Percentiles rank a stretch among this genome's conserved stretches.
These are phyloP conservation scores for Petrocephalus sullivani DNA, from an alignment of 2,797 vertebrate species.

Conservation along the genomic window DNA sequence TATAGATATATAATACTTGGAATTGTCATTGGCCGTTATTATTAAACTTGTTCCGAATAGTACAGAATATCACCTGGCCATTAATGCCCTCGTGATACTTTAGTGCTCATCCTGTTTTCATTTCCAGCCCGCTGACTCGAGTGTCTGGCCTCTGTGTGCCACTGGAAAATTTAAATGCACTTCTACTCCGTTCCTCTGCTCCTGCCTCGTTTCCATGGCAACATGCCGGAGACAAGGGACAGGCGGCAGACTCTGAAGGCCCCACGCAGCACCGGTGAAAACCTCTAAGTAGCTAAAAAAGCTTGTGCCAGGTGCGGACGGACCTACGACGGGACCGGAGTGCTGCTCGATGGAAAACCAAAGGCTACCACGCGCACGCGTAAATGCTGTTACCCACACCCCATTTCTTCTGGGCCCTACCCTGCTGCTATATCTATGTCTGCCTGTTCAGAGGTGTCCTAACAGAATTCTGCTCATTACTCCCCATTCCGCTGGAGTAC, in stretches of 20 bases:
- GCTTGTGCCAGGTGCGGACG: neutral
- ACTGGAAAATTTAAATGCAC: constrained; percentile 48
- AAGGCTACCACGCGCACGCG: neutral
- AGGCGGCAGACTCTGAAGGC: constrained; percentile 53
- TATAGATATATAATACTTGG: neutral
- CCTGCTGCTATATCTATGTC: neutral
- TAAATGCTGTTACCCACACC: neutral
- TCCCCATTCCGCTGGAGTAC: neutral
- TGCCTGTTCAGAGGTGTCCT: neutral
- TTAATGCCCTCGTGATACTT: neutral
- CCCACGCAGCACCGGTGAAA: constrained; percentile 52
- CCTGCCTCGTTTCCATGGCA: constrained; percentile 67
- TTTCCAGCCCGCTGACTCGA: constrained; percentile 35
- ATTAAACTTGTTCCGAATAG: neutral
- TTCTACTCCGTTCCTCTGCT: constrained; percentile 49
- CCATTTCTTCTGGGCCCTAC: neutral
- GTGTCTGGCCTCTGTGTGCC: constrained; percentile 32
- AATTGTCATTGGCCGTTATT: neutral
- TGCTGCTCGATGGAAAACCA: neutral
- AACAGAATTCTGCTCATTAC: neutral
- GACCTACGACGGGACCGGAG: neutral
- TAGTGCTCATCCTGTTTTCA: constrained; percentile 33
- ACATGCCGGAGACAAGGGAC: constrained; percentile 58
- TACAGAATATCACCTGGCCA: neutral
- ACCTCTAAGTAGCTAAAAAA: constrained; percentile 40